Conservation (phyloP, 1,140 invertebrate species). For the Yoshiicerus persimilis region DNA sequence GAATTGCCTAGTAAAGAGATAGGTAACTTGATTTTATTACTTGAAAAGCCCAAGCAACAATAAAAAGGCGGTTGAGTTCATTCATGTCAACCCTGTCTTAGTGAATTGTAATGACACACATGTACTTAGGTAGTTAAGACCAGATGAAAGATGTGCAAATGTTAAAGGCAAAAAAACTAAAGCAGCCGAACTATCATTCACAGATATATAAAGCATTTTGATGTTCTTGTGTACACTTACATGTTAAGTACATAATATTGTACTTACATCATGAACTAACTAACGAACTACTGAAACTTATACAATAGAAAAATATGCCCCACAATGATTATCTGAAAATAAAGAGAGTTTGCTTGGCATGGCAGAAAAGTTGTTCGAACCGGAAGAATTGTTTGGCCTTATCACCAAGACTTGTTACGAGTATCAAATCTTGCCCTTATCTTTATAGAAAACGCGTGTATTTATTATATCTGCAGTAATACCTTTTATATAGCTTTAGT, state of each 20-base stretch:
- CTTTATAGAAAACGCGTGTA: background rate
- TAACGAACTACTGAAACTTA: background rate
- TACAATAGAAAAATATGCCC: background rate
- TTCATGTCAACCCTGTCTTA: background rate
- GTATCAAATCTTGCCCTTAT: background rate
- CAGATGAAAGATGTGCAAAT: background rate
- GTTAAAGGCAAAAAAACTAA: background rate
- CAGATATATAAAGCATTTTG: background rate
- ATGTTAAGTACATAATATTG: background rate
- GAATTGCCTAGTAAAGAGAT: background rate
- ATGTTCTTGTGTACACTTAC: background rate
- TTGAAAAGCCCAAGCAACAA: background rate
- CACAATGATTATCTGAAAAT: background rate
- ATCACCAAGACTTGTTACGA: background rate
- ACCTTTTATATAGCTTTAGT: background rate
- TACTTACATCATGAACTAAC: background rate
- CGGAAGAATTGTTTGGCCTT: background rate
- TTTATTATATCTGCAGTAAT: background rate
- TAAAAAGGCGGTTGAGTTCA: background rate
- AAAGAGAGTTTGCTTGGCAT: background rate
- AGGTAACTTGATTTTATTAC: background rate
- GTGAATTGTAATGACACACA: background rate
- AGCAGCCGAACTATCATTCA: background rate
- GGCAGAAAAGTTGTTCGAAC: background rate
- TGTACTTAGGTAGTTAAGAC: background rate